phyloP scores from a whole-genome alignment of 2,888 invertebrate genomes.

The Euphydryas editha region DNA sequence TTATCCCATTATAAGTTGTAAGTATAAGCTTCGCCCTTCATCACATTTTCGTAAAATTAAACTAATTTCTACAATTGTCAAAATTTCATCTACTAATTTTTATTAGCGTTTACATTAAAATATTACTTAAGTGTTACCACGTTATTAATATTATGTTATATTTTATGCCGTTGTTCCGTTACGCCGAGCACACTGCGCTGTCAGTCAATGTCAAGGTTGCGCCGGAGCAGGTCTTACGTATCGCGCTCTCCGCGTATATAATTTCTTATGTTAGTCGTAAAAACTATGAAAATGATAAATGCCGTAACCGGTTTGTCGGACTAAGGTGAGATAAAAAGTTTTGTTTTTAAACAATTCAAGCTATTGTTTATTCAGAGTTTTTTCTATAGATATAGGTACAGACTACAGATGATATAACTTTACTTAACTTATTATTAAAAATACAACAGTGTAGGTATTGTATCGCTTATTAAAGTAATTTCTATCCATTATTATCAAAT shows the following conservation, averaged over 20 bases:
- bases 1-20: too few species aligned
- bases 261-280: not conserved
- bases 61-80: too few species aligned
- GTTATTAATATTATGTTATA: not conserved
- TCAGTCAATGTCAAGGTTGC: slow-evolving; percentile 33
- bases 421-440: too few species aligned
- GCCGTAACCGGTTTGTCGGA: not conserved
- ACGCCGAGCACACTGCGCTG: not conserved
- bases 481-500: too few species aligned
- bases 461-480: too few species aligned
- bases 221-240: slow-evolving; percentile 14
- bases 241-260: not conserved
- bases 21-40: too few species aligned
- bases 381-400: too few species aligned
- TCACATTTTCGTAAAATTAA: too few species aligned
- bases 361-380: not conserved
- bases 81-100: too few species aligned
- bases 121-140: too few species aligned
- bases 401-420: too few species aligned
- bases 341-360: not conserved
- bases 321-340: not conserved
- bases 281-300: not conserved
- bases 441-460: too few species aligned
- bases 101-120: not conserved
- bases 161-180: not conserved